A percentile compares a stretch with the other conserved stretches of the same genome.
These are phyloP conservation scores for Ctenochaetus hawaiiensis DNA, from an alignment of 2,797 vertebrate genomes.

Conservation along the genomic window DNA sequence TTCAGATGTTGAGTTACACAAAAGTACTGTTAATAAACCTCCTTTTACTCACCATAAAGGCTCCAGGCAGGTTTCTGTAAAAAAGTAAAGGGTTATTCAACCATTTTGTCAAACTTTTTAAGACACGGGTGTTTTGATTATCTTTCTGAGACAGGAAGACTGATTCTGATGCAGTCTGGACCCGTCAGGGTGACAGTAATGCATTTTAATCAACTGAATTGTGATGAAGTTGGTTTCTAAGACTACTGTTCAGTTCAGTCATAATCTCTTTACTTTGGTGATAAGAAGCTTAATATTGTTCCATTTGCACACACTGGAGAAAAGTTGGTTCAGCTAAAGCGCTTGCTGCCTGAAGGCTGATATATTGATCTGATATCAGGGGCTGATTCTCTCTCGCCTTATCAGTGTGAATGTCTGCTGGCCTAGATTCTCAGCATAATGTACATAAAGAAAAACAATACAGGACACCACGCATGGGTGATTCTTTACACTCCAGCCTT, in stretches of 20 bases:
- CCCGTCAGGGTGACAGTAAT: constrained; percentile 14
- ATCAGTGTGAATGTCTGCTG: constrained; percentile 33
- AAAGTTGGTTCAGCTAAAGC: constrained; percentile 24
- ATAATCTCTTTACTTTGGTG: constrained; percentile 40
- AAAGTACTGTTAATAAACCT: no score
- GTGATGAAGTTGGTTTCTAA: constrained; percentile 22
- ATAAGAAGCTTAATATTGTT: constrained; percentile 48
- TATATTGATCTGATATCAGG: constrained; percentile 41
- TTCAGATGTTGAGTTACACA: constrained; percentile 7
- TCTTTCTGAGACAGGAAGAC: neutral
- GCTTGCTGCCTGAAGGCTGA: constrained; percentile 28
- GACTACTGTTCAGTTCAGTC: constrained; percentile 22
- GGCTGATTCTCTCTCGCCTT: constrained; percentile 32
- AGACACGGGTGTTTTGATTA: constrained; percentile 31
- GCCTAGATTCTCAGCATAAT: constrained; percentile 28
- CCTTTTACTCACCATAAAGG: no score
- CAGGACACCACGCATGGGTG: neutral
- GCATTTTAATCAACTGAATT: constrained; percentile 40
- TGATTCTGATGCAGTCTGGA: neutral
- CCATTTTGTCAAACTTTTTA: constrained; percentile 12
- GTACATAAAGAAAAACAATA: neutral
- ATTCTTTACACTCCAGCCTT: neutral
- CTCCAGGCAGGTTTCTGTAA: no score
- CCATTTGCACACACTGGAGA: constrained; percentile 14
- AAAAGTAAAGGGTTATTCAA: no score